phyloP scores from a whole-genome alignment of 2,797 vertebrate genomes.

The Halcyon leucocephala region DNA sequence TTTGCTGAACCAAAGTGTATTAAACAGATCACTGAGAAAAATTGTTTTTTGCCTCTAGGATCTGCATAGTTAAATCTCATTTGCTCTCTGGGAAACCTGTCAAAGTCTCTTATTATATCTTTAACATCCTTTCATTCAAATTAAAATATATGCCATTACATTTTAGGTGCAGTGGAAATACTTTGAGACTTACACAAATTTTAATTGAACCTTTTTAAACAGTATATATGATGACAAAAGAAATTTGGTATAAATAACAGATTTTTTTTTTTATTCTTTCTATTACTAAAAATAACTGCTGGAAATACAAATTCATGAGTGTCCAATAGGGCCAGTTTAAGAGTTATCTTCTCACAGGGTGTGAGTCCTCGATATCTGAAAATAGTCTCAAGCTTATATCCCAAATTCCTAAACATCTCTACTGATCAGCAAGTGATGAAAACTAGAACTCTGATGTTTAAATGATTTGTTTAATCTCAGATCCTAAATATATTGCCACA shows the following conservation, averaged over 20 bases:
- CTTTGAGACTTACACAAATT: neutral
- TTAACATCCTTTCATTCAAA: conserved; percentile 46
- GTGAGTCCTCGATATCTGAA: neutral
- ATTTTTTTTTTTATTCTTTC: neutral
- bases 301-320: neutral
- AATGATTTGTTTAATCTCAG: neutral
- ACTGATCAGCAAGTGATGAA: neutral
- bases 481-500: neutral
- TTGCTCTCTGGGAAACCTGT: conserved; percentile 40
- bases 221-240: neutral
- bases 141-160: conserved; percentile 20
- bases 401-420: neutral
- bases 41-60: neutral
- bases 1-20: conserved; percentile 22
- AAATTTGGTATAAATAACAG: neutral
- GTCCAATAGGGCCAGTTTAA: neutral
- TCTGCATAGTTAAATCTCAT: conserved; percentile 50
- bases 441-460: neutral
- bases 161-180: neutral
- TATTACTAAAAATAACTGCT: neutral
- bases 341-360: neutral
- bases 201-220: conserved; percentile 6
- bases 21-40: conserved; percentile 22
- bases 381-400: neutral
- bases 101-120: conserved; percentile 33